Percentiles rank a stretch among this genome's conserved stretches.
Conservation (phyloP, 2,888 invertebrate species). For the Lacanobia oleracea region DNA sequence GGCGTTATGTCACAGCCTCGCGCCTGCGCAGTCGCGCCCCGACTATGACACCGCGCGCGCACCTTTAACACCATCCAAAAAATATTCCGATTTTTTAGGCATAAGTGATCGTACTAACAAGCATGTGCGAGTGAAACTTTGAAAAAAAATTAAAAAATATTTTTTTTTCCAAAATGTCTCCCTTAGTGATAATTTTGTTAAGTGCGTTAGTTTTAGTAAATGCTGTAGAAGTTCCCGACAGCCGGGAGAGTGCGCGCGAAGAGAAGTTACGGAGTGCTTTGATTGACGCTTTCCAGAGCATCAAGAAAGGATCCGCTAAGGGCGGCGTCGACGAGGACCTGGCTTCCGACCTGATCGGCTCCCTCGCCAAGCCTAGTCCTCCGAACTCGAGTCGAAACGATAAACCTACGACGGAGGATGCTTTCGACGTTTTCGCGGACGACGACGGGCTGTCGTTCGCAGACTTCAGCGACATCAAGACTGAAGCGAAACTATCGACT, state of each 20-base stretch:
- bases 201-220: constrained; percentile 78
- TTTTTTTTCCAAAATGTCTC: constrained; percentile 77
- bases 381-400: constrained; percentile 71
- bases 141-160: constrained; percentile 23
- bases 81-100: constrained; percentile 30
- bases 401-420: constrained; percentile 75
- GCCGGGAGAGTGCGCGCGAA: constrained; percentile 81
- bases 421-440: constrained; percentile 83
- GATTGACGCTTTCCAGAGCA: constrained; percentile 88
- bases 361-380: constrained; percentile 71
- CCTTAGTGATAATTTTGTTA: constrained; percentile 80
- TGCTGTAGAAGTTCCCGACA: constrained; percentile 77
- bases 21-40: constrained; percentile 76
- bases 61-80: constrained; percentile 49
- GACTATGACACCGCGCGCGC: constrained; percentile 87
- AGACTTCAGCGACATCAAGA: constrained; percentile 77
- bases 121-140: constrained; percentile 78
- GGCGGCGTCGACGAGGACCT: constrained; percentile 82
- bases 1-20: constrained; percentile 85
- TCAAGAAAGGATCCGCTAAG: constrained; percentile 85
- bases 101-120: constrained; percentile 58
- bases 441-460: constrained; percentile 86
- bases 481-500: constrained; percentile 74
- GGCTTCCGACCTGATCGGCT: constrained; percentile 83
- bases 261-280: constrained; percentile 85